Base-by-base conservation (phyloP, 2,797 vertebrate species). In the Gymnothorax reevesii region DNA sequence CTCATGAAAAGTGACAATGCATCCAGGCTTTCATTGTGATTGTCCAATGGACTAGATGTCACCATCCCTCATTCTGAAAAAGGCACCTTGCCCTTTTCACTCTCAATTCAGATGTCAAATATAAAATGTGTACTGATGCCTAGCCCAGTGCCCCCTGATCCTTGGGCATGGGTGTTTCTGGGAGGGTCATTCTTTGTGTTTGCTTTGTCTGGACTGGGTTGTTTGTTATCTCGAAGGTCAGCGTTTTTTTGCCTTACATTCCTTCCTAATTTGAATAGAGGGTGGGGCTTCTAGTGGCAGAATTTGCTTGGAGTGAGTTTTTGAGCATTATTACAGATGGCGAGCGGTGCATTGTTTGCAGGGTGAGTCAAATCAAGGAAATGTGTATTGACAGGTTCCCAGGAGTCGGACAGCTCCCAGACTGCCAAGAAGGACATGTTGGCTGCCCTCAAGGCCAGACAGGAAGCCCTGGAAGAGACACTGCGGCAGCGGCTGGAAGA, bases 391-490 rank as follows among this genome's bases (percentile, higher is more conserved):
- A 88, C 93, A 99, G 99, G 98, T 92, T 99, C 99, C 94, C 99
- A 99, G 94, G 99, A 99, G 95, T 99, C 98, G 0, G 99, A 99
- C 93, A 99, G 98, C 89, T 99, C 98, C 57, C 98, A 99, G 93
- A 99, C 98, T 33, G 99, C 99, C 92, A 99, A 99, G 95, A 99
- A 99, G 90, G 99, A 99, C 96, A 99, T 99, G 98, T 93, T 99
- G 92, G 97, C 96, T 52, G 98, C 99, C 0, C 94, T 99, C 94
- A 97, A 97, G 92, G 99, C 98, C 92, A 95, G 98, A 91, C 98
- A 99, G 95, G 98, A 99, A 87, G 98, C 99, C 73, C 96, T 99
- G 92, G 98, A 99, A 92, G 99, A 99, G 93, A 99, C 98, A 0
- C 96, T 99, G n/a, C 96, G 94, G 90, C 96, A 97, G 15, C 96